A percentile compares a stretch with the other conserved stretches of the same genome.
These are phyloP conservation scores for Latrodectus hesperus DNA, from an alignment of 2,888 invertebrate species.

Conservation along the genomic window DNA sequence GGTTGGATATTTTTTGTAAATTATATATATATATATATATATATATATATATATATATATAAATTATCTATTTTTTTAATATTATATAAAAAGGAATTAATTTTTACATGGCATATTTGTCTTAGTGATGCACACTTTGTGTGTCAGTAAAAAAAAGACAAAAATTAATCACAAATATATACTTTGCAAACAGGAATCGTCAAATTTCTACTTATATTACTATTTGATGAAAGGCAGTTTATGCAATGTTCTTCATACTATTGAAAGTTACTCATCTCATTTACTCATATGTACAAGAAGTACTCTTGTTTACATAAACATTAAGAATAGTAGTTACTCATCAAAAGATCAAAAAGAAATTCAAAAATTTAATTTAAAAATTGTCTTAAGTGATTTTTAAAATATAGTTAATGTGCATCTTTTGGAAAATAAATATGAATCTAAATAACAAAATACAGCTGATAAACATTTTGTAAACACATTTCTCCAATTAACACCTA, in stretches of 20 bases:
- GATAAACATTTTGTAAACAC: too few species aligned
- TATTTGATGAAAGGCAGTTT: slow-evolving; percentile 69
- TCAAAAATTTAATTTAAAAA: too few species aligned
- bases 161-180: slow-evolving; percentile 66
- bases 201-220: slow-evolving; percentile 65
- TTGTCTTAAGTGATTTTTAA: too few species aligned
- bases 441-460: too few species aligned
- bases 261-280: slow-evolving; percentile 65
- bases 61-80: slow-evolving; percentile 11
- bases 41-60: too few species aligned
- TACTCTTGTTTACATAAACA: slow-evolving; percentile 24
- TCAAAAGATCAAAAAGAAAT: too few species aligned
- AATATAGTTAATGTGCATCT: too few species aligned
- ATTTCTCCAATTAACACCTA: too few species aligned
- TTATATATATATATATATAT: too few species aligned
- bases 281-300: slow-evolving; percentile 69
- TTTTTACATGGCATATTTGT: slow-evolving; percentile 47
- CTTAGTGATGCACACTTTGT: slow-evolving; percentile 50
- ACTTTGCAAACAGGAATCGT: slow-evolving; percentile 68
- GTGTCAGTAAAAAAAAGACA: slow-evolving; percentile 48
- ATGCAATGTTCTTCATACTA: slow-evolving; percentile 56
- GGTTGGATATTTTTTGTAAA: too few species aligned
- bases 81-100: slow-evolving; percentile 58
- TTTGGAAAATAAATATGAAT: too few species aligned
- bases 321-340: too few species aligned